Evolutionary conservation across 2,888 invertebrate genomes (phyloP).

Genomic region (Hipparchia semele): DNA sequence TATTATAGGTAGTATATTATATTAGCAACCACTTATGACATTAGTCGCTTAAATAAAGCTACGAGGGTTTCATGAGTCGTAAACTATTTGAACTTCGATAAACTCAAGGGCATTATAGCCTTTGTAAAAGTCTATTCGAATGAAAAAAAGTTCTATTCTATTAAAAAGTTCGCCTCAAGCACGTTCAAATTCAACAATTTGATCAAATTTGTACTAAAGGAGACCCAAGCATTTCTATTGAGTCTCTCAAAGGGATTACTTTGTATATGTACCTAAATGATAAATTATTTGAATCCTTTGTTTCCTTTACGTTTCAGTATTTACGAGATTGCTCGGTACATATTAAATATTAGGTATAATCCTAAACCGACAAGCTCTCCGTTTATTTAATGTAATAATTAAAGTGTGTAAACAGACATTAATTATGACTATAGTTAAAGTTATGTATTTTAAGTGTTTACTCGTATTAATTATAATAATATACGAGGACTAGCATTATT

Average conservation of each 20-base stretch:
- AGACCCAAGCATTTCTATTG: slow-evolving; percentile 4
- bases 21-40: neutral
- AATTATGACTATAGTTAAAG: too few species aligned
- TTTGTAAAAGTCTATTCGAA: too few species aligned
- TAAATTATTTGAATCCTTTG: slow-evolving; percentile 17
- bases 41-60: too few species aligned
- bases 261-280: slow-evolving; percentile 12
- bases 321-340: slow-evolving; percentile 13
- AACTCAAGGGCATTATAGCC: too few species aligned
- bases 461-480: too few species aligned
- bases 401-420: neutral
- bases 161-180: neutral
- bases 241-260: slow-evolving; percentile 15
- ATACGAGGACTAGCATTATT: too few species aligned
- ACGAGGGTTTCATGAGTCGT: too few species aligned
- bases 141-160: too few species aligned
- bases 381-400: slow-evolving; percentile 17
- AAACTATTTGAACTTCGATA: too few species aligned
- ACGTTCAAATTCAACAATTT: slow-evolving; percentile 6
- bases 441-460: too few species aligned
- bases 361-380: neutral
- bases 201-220: neutral
- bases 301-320: slow-evolving; percentile 22
- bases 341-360: neutral
- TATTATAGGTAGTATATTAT: neutral